These are phyloP conservation scores for Pteronura brasiliensis DNA, from an alignment of 2,113 vertebrate species.

Conservation along the genomic window DNA sequence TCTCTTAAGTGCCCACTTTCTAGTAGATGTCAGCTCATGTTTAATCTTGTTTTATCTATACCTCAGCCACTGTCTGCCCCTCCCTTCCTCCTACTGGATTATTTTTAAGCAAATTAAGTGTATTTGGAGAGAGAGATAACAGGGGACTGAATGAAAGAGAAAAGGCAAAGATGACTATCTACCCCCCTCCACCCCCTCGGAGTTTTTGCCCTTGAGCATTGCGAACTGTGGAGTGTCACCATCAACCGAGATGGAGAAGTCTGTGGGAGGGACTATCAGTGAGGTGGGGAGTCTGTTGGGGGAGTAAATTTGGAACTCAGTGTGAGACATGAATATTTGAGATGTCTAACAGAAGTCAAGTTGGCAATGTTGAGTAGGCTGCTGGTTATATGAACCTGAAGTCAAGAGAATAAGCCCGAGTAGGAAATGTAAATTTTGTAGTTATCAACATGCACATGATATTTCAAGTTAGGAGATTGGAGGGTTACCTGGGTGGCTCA, in stretches of 20 bases:
- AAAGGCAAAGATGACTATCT: background rate
- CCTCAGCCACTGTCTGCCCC: background rate
- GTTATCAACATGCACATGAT: background rate
- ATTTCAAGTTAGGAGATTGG: background rate
- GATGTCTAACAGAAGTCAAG: background rate
- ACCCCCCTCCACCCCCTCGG: too few relatives aligned
- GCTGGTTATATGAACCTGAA: background rate
- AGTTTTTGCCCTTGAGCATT: background rate
- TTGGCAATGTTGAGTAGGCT: background rate
- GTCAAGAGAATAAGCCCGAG: background rate
- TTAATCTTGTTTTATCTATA: background rate
- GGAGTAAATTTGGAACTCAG: background rate
- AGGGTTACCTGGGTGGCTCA: background rate
- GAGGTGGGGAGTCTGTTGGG: background rate
- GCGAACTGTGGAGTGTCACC: background rate
- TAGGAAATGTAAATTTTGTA: background rate
- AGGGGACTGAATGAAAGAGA: background rate
- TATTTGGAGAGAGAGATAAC: background rate
- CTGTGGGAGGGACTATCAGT: background rate
- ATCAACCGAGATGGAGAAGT: background rate
- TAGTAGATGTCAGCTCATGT: background rate
- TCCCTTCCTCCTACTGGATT: background rate
- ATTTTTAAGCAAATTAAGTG: background rate
- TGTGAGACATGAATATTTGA: background rate
- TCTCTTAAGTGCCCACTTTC: background rate